Base-by-base conservation (phyloP, 1,140 invertebrate genomes). In the Pachyrhynchus sulphureomaculatus region DNA sequence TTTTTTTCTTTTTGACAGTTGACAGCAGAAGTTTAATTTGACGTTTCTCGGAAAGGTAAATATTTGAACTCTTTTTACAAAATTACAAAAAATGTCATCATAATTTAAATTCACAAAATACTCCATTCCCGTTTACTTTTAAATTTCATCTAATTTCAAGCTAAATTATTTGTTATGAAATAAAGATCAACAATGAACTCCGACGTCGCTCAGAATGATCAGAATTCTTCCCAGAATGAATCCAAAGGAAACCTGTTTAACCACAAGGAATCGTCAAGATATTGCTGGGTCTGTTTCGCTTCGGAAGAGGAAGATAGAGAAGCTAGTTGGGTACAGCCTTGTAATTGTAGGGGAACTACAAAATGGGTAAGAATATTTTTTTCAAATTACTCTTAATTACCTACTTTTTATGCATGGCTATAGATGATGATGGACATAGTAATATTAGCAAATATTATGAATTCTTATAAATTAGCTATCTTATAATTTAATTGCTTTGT, bases 261-360 rank as follows among this genome's bases (percentile, higher is more conserved):
- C 21, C 62, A 36, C 18, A 68, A 62, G 21, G 72, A 74, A 33
- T 72, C 71, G 0, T 41, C 62, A 13, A 66, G 64, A 56, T 85
- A 88, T 66, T 98, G 96, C 78, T 98, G 95, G 95, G 95, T 99
- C 23, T 99, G 96, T 79, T 98, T 97, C 83, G 95, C 92, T 17
- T 95, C 91, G 2, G 94, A 97, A 66, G 93, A 95, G 65, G 96
- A 98, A 76, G 95, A 98, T 72, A 80, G 82, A 9, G 81, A 88
- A 21, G 92, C 91, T 34, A 82, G 86, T 2, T 99, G 96, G 96
- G 93, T 98, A 4, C 90, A 93, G 72, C 96, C 96, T 1, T 99
- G 96, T 76, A 89, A 91, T 68, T 99, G 96, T 78, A 84, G 89
- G 69, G 96, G 95, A 32, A 95, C 95, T n/a, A 93, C 92, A n/a